Evolutionary conservation across 2,888 invertebrate genomes (phyloP).

Genomic region (Trichopoda pennipes): DNA sequence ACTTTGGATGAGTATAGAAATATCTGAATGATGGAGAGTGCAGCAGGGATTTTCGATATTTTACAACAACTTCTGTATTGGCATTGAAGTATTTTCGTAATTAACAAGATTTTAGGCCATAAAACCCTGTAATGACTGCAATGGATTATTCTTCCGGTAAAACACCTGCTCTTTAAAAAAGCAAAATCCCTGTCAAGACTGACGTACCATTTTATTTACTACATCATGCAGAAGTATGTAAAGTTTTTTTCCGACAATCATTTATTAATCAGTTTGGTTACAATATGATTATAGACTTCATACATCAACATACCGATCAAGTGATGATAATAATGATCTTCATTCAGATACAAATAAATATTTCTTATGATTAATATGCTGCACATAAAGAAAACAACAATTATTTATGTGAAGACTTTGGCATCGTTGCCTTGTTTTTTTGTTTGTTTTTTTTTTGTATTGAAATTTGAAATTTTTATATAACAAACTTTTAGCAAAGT

Average conservation of each 20-base stretch:
- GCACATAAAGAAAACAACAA: slow-evolving; percentile 43
- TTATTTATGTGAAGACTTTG: slow-evolving; percentile 35
- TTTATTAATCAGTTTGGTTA: slow-evolving; percentile 47
- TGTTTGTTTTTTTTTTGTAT: neutral
- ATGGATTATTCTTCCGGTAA: no score
- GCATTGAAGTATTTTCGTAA: no score
- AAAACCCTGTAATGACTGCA: no score
- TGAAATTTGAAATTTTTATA: no score
- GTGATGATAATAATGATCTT: slow-evolving; percentile 6
- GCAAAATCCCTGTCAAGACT: no score
- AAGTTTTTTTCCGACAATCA: slow-evolving; percentile 22
- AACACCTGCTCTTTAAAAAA: no score
- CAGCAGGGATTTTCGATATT: no score
- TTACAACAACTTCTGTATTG: no score
- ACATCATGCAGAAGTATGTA: neutral
- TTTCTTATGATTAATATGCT: slow-evolving; percentile 51
- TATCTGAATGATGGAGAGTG: no score
- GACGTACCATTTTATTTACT: no score
- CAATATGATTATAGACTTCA: slow-evolving; percentile 46
- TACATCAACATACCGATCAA: slow-evolving; percentile 25
- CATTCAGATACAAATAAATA: slow-evolving; percentile 41
- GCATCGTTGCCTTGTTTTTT: slow-evolving; percentile 22
- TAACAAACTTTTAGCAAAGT: slow-evolving; percentile 44
- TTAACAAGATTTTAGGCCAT: no score
- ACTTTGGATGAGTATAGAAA: no score